Base-by-base conservation (phyloP, 2,888 invertebrate species). In the Tromatobia lineatoria region DNA sequence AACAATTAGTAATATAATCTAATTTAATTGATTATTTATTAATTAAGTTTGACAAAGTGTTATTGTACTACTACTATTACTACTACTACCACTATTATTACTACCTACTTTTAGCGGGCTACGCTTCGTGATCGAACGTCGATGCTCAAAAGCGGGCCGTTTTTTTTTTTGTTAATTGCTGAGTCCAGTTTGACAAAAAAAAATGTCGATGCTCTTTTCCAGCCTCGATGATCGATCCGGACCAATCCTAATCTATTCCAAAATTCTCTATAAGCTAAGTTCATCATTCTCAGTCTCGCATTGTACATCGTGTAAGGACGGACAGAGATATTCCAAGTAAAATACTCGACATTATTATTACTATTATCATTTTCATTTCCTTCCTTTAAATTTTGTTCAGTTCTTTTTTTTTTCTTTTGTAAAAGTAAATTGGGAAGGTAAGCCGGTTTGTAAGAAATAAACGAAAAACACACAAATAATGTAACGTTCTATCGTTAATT, bases 1-100 rank as follows among this genome's bases (percentile, higher is more conserved):
- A 92, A 92, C 92, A 91, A 93, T 92, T 93, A 93, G 92, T 92
- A 91, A 92, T 92, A 89, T 93, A 93, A 93, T 92, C 91, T 94
- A 93, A 93, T 93, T 94, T 93, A 93, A 93, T 91, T 91, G 90
- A 93, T 93, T 94, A 93, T 94, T 93, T 94, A 93, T 93, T 93
- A 91, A 93, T 91, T 93, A 93, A 93, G 93, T 93, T 93, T 89
- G 90, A 87, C 87, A 88, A 88, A 89, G 90, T 91, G 91, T 90
- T 91, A 90, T 88, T 91, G 91, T 91, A 92, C 90, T 91, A 90
- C 88, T 90, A 90, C 89, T 89, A 88, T 83, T 85, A 85, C 81
- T 81, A 78, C 78, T 81, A 85, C 79, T 83, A 85, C 80, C 82
- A 86, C 73, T 85, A 87, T 85, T 85, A 85, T 86, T 85, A 83